Percentiles rank a stretch among this genome's conserved stretches.
Evolutionary conservation across 2,888 invertebrate species (phyloP).

Genomic region (Polyommatus icarus): DNA sequence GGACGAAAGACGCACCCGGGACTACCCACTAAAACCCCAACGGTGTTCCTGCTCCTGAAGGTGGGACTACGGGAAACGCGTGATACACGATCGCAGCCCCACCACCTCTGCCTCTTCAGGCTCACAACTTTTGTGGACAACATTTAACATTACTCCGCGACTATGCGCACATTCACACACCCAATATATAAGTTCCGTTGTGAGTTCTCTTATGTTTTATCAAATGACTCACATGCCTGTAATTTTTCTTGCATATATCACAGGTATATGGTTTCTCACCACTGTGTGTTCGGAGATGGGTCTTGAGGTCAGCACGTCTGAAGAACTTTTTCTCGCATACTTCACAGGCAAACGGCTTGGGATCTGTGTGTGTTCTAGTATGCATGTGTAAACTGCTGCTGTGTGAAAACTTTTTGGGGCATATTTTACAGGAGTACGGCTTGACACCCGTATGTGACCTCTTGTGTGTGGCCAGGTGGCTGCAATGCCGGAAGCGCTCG

Average conservation of each 20-base stretch:
- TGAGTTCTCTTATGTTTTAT: background rate
- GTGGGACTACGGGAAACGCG: too few species aligned
- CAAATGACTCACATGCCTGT: background rate
- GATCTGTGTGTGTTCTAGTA: background rate
- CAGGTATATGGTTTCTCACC: background rate
- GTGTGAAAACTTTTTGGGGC: background rate
- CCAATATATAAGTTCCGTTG: background rate
- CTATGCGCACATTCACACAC: too few species aligned
- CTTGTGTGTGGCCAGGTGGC: background rate
- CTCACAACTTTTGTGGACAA: too few species aligned
- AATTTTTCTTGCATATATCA: background rate
- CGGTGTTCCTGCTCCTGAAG: too few species aligned
- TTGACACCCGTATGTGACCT: background rate
- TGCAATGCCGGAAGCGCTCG: background rate
- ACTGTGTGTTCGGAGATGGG: background rate
- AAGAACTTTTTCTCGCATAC: background rate
- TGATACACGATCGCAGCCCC: too few species aligned
- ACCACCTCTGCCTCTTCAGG: too few species aligned
- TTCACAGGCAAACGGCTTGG: background rate
- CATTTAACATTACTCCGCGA: too few species aligned
- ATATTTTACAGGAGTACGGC: background rate
- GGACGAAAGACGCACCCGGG: too few species aligned
- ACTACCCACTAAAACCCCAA: too few species aligned
- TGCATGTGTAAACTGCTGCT: background rate
- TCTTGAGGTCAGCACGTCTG: background rate